A percentile compares a stretch with the other conserved stretches of the same genome.
These are phyloP conservation scores for Drosophila rellima DNA, from an alignment of 2,888 invertebrate species.

Conservation along the genomic window DNA sequence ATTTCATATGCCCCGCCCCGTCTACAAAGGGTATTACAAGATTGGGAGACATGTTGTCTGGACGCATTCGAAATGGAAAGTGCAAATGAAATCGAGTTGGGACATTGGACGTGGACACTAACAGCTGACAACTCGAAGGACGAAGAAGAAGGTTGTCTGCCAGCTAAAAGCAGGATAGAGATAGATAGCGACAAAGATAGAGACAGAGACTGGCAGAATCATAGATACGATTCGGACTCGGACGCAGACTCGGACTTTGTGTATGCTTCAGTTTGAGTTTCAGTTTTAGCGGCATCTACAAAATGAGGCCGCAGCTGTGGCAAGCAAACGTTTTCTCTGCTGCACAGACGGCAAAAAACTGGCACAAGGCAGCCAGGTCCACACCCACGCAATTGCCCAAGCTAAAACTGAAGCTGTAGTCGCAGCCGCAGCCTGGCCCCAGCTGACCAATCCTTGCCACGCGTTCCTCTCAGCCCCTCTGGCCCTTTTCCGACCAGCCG, in stretches of 20 bases:
- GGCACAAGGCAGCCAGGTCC: constrained; percentile 65
- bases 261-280: constrained; percentile 23
- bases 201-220: not conserved
- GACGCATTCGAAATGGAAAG: constrained; percentile 59
- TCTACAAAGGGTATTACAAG: constrained; percentile 25
- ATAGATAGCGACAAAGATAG: not conserved
- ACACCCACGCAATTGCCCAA: constrained; percentile 37
- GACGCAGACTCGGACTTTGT: constrained; percentile 15
- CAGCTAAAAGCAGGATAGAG: constrained; percentile 28
- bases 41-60: constrained; percentile 53
- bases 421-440: not conserved
- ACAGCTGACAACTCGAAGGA: constrained; percentile 30
- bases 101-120: constrained; percentile 33
- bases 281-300: constrained; percentile 50
- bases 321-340: constrained; percentile 53
- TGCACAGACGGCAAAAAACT: constrained; percentile 60
- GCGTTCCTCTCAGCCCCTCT: not conserved
- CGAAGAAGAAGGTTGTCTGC: constrained; percentile 14
- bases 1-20: constrained; percentile 6
- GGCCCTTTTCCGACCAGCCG: constrained; percentile 19
- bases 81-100: constrained; percentile 61
- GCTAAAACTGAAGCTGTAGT: not conserved
- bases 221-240: constrained; percentile 19
- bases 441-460: constrained; percentile 27
- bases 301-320: constrained; percentile 65